Percentiles rank a stretch among this genome's conserved stretches.
These are phyloP conservation scores for Crotalus viridis DNA, from an alignment of 2,113 vertebrate species.

Conservation along the genomic window DNA sequence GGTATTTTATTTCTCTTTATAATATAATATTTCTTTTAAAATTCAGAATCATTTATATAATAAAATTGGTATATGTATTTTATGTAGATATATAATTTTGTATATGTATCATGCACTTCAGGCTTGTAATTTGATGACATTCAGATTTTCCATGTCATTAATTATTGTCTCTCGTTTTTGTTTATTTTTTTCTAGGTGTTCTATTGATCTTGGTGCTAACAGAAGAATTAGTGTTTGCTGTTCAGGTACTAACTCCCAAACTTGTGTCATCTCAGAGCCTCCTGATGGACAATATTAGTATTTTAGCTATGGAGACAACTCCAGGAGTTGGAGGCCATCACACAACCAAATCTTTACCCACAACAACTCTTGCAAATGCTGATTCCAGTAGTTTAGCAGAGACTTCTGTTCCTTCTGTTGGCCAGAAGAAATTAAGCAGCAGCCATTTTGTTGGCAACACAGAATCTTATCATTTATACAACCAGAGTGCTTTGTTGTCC, in stretches of 20 bases:
- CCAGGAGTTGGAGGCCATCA: slow-evolving; percentile 53
- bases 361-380: slow-evolving; percentile 29
- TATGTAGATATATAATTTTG: not conserved
- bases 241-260: slow-evolving; percentile 78
- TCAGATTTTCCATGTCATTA: not conserved
- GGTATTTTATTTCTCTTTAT: not conserved
- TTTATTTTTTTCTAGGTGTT: slow-evolving; percentile 76
- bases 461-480: slow-evolving; percentile 57
- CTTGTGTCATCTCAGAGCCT: slow-evolving; percentile 73
- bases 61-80: not conserved
- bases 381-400: slow-evolving; percentile 46
- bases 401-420: slow-evolving; percentile 26
- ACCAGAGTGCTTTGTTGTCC: slow-evolving; percentile 65
- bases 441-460: slow-evolving; percentile 50
- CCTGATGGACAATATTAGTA: slow-evolving; percentile 65
- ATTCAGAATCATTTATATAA: not conserved
- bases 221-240: slow-evolving; percentile 82
- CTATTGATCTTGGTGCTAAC: slow-evolving; percentile 88
- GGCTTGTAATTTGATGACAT: not conserved
- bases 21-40: not conserved
- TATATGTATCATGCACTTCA: not conserved
- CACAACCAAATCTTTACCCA: slow-evolving; percentile 26
- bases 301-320: slow-evolving; percentile 72
- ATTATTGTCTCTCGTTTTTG: slow-evolving; percentile 29
- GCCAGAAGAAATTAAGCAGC: slow-evolving; percentile 33